Evolutionary conservation across 2,113 vertebrate genomes (phyloP).

Genomic region (Chloropsis hardwickii): DNA sequence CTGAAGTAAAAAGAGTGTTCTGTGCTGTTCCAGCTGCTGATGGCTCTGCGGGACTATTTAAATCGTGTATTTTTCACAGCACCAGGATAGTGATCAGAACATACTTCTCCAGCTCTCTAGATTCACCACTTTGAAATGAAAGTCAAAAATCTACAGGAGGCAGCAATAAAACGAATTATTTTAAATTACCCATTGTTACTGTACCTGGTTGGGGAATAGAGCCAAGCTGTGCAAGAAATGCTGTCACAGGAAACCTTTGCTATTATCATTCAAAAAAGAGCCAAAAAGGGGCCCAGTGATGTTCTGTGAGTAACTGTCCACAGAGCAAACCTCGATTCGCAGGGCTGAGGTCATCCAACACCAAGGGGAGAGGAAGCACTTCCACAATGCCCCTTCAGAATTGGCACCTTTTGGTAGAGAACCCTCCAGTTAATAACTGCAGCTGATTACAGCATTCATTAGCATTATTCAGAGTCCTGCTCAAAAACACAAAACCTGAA

Average conservation of each 20-base stretch:
- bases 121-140: constrained; percentile 43
- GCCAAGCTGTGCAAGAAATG: constrained; percentile 48
- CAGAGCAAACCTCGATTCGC: background rate
- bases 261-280: constrained; percentile 31
- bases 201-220: constrained; percentile 48
- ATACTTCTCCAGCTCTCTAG: constrained; percentile 17
- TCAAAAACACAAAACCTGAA: background rate
- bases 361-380: background rate
- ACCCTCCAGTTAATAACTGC: background rate
- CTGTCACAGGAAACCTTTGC: constrained; percentile 44
- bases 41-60: constrained; percentile 40
- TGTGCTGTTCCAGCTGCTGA: constrained; percentile 40
- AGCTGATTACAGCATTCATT: background rate
- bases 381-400: background rate
- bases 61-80: constrained; percentile 35
- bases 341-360: background rate
- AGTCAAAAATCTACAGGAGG: constrained; percentile 58
- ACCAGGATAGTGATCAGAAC: constrained; percentile 43
- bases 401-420: background rate
- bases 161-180: constrained; percentile 60
- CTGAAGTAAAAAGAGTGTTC: constrained; percentile 5
- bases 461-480: background rate
- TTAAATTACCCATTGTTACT: constrained; percentile 63
- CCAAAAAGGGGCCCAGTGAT: background rate
- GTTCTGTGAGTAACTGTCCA: constrained; percentile 13